Evolutionary conservation across 2,888 invertebrate species (phyloP).

Genomic region (Daptonema setosum): DNA sequence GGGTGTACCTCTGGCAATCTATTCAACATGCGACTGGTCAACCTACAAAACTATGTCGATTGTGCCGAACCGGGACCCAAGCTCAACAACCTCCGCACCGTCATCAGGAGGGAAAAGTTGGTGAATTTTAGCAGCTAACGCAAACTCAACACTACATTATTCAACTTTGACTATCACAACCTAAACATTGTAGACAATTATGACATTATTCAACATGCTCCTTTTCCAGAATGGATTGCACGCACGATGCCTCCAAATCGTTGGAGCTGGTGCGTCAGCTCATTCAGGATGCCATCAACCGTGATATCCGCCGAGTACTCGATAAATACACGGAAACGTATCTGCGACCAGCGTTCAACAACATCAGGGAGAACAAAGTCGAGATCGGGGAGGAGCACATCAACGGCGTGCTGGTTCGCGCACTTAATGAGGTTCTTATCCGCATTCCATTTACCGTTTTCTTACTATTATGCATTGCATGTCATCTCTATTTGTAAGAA

Average conservation of each 20-base stretch:
- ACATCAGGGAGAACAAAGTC: neutral
- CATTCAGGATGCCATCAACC: constrained; percentile 46
- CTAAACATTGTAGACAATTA: too few relatives aligned
- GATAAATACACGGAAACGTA: neutral
- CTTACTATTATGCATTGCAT: too few relatives aligned
- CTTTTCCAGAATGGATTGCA: neutral
- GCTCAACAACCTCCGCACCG: neutral
- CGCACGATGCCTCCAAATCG: neutral
- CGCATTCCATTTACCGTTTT: too few relatives aligned
- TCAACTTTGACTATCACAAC: too few relatives aligned
- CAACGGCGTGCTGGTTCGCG: neutral
- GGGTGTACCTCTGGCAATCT: too few relatives aligned
- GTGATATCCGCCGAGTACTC: constrained; percentile 16
- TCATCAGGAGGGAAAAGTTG: neutral
- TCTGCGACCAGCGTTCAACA: neutral
- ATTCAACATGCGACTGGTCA: neutral
- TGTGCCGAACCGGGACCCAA: neutral
- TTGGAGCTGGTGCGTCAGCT: neutral
- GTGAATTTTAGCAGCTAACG: too few relatives aligned
- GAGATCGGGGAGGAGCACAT: neutral
- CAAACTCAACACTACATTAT: too few relatives aligned
- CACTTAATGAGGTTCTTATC: neutral
- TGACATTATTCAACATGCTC: neutral
- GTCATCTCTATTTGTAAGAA: too few relatives aligned
- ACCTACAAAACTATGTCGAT: neutral